Conservation (phyloP, 2,113 vertebrate species). For the Xiphophorus hellerii region DNA sequence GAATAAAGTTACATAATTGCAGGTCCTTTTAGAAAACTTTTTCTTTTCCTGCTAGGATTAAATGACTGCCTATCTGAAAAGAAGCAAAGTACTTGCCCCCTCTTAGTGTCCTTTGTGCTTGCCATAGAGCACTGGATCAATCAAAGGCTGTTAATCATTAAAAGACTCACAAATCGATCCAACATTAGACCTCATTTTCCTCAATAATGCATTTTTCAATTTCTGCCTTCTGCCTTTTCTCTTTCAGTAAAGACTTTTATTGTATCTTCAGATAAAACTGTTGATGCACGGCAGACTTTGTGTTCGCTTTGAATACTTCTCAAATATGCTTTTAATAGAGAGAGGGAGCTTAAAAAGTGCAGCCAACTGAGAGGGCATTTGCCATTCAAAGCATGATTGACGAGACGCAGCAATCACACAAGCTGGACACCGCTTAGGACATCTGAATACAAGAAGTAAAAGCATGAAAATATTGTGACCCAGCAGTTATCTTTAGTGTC, state of each 20-base stretch:
- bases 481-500: not conserved
- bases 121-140: slow-evolving; percentile 48
- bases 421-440: not conserved
- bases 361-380: not conserved
- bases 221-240: slow-evolving; percentile 17
- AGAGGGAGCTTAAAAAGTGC: slow-evolving; percentile 8
- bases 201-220: slow-evolving; percentile 51
- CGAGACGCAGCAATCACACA: slow-evolving; percentile 8
- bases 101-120: slow-evolving; percentile 44
- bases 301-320: slow-evolving; percentile 12
- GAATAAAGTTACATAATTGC: not conserved
- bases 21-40: not conserved
- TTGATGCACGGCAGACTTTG: not conserved
- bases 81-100: slow-evolving; percentile 15
- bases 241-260: slow-evolving; percentile 11
- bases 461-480: slow-evolving; percentile 6
- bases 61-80: slow-evolving; percentile 24
- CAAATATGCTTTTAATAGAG: slow-evolving; percentile 5
- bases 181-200: slow-evolving; percentile 54
- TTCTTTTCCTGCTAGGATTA: not conserved
- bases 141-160: slow-evolving; percentile 46
- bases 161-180: slow-evolving; percentile 58
- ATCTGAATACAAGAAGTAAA: slow-evolving; percentile 10
- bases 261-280: slow-evolving; percentile 28
- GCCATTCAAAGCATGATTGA: not conserved